Evolutionary conservation across 1,140 invertebrate species (phyloP), one percentile per base, ranked within the genome.

Genomic region (Papilio glaucus): DNA sequence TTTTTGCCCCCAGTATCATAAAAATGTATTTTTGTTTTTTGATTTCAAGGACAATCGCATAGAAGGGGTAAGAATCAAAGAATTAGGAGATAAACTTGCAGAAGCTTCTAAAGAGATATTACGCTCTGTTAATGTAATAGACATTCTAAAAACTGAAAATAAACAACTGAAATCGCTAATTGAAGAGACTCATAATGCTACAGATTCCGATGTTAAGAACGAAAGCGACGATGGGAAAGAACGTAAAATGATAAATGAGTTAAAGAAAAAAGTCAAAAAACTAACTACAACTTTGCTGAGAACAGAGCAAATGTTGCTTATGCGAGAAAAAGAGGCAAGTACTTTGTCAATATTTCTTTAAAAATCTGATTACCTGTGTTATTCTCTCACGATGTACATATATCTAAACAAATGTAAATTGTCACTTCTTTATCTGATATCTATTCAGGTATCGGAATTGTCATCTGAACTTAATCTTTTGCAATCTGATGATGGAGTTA

Each of bases 61-160:
- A 74, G 93, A 96, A 77, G 96, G 97, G 79, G 81, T 93, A 65
- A 95, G 96, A 89, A 95, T 97, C 72, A 89, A 93, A 71, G 94
- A 95, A 76, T 87, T 98, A 38, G 95, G 96, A 85, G 93, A 94
- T 33, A 95, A 97, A 88, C 87, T 97, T 12, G 83, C 94, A 24
- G 94, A 95, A 81, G 97, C 96, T n/a, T 95, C 95, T 5, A 89
- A 93, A 71, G 95, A 97, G 87, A 95, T 97, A 77, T 62, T 88
- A 29, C 73, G 85, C 13, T 89, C 90, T 0, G 89, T 88, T 18
- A 82, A 85, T 49, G 71, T 91, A 13, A 93, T 93, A 65, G 80
- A 88, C 71, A 45, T 72, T 8, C 74, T 93, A 21, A 89, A 83
- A 81, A 63, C 68, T 38, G 87, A 92, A 81, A 91, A 90, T 73